Conservation (phyloP, 2,888 invertebrate genomes). For the Drosophila affinis region DNA sequence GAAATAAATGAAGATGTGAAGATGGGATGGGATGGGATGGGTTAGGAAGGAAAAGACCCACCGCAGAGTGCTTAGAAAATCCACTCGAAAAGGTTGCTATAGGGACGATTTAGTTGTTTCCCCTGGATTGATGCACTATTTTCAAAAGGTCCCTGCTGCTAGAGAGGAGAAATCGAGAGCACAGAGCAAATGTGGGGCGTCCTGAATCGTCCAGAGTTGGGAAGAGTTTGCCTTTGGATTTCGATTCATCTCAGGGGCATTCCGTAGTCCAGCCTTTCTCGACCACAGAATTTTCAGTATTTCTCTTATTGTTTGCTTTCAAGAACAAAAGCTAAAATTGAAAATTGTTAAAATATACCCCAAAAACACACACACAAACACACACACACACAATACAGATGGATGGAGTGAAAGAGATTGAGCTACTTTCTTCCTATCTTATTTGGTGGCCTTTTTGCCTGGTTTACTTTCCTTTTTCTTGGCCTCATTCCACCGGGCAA, state of each 20-base stretch:
- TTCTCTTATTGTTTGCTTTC: conserved; percentile 46
- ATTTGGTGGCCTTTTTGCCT: conserved; percentile 73
- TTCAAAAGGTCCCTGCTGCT: conserved; percentile 1
- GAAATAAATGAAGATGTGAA: not conserved
- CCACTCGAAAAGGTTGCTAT: conserved; percentile 56
- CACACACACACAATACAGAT: conserved; percentile 15
- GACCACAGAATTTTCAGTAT: conserved; percentile 42
- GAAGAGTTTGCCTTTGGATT: not conserved
- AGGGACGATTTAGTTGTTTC: conserved; percentile 73
- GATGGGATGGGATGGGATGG: not conserved
- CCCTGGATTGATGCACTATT: conserved; percentile 20
- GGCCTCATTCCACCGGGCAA: conserved; percentile 53
- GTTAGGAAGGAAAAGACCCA: conserved; percentile 20
- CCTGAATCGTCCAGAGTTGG: not conserved
- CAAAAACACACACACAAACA: conserved; percentile 16
- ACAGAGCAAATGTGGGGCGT: not conserved
- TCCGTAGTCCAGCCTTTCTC: not conserved
- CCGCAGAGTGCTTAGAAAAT: conserved; percentile 18
- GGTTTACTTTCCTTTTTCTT: conserved; percentile 65
- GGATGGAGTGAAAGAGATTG: conserved; percentile 38
- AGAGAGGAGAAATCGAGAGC: not conserved
- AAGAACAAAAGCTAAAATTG: conserved; percentile 77
- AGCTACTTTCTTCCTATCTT: conserved; percentile 64
- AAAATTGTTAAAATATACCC: conserved; percentile 74
- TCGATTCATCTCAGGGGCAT: not conserved